Base-by-base conservation (phyloP, 2,797 vertebrate species). In the Echiichthys vipera region DNA sequence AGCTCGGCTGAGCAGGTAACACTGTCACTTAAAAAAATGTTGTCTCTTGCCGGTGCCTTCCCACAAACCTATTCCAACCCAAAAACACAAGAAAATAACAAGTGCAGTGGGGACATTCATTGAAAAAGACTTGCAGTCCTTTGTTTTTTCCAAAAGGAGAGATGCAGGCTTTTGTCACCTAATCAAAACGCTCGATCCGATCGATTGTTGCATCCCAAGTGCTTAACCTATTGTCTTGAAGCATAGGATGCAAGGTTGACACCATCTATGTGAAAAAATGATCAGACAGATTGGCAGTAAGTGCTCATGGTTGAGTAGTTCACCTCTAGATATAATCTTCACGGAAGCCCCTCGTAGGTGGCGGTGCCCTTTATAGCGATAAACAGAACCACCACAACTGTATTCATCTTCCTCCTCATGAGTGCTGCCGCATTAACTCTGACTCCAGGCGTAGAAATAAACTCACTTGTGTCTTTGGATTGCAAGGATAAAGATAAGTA, bases 401-500 rank as follows among this genome's bases (percentile, higher is more conserved):
- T 65, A 85, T 85, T 78, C 65, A 83, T 83, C 83, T 84, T 79
- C 66, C 55, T 74, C 34, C 65, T 69, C 61, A 53, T 61, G 68
- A 85, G 68, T 62, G 63, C 80, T 69, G 75, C 81, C 6, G 58
- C 72, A 87, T 87, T 76, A 81, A 79, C 74, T 71, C 55, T 4
- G 22, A 65, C 81, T 80, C 39, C 75, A 62, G 71, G 80, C 76
- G 10, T 12, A 18, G 71, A 79, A 82, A 88, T 76, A 65, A 80
- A 88, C 85, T 84, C 84, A 71, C 71, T 74, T 25, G 65, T 58
- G 77, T 83, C 77, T 84, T 67, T 39, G 49, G 65, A 50, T 51
- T 49, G 77, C 59, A 20, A 29, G 75, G 88, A 79, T 85, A 81
- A 74, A 89, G 80, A 87, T 86, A 78, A 87, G 83, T 85, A 78